phyloP scores from a whole-genome alignment of 2,888 invertebrate species.

The Aplocera efformata region DNA sequence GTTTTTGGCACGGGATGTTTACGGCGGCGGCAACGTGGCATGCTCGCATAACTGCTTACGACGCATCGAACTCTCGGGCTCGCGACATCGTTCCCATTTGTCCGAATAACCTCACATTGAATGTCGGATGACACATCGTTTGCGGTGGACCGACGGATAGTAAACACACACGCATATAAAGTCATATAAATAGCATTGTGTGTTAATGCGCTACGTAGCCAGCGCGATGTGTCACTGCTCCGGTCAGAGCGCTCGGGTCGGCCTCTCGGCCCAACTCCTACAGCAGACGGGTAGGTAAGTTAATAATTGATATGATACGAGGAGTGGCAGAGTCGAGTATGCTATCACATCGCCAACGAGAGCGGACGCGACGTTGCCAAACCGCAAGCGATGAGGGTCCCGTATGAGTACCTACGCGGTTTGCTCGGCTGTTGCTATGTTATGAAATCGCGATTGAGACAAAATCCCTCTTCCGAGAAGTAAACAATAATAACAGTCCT shows the following conservation, averaged over 20 bases:
- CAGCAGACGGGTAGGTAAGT: slow-evolving; percentile 54
- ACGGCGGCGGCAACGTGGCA: slow-evolving; percentile 7
- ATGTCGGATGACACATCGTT: slow-evolving; percentile 73
- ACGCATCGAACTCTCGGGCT: slow-evolving; percentile 20
- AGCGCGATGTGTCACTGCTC: slow-evolving; percentile 67
- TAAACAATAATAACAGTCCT: not conserved
- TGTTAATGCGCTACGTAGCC: slow-evolving; percentile 70
- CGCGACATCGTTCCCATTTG: slow-evolving; percentile 54
- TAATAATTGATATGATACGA: slow-evolving; percentile 43
- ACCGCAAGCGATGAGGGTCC: slow-evolving; percentile 45
- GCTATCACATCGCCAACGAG: slow-evolving; percentile 42
- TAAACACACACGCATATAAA: slow-evolving; percentile 71
- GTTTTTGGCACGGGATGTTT: slow-evolving; percentile 43
- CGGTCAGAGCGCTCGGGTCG: slow-evolving; percentile 37
- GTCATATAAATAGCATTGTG: slow-evolving; percentile 72
- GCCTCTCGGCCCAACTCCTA: slow-evolving; percentile 42
- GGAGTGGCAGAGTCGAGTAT: slow-evolving; percentile 47
- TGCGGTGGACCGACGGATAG: slow-evolving; percentile 66
- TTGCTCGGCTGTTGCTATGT: slow-evolving; percentile 43
- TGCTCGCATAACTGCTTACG: slow-evolving; percentile 19
- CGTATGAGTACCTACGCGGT: slow-evolving; percentile 34
- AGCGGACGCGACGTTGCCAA: slow-evolving; percentile 61
- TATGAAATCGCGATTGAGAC: slow-evolving; percentile 40
- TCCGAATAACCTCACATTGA: slow-evolving; percentile 64
- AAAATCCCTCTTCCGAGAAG: slow-evolving; percentile 21